Evolutionary conservation across 2,888 invertebrate genomes (phyloP).

Genomic region (Conomelus anceps): DNA sequence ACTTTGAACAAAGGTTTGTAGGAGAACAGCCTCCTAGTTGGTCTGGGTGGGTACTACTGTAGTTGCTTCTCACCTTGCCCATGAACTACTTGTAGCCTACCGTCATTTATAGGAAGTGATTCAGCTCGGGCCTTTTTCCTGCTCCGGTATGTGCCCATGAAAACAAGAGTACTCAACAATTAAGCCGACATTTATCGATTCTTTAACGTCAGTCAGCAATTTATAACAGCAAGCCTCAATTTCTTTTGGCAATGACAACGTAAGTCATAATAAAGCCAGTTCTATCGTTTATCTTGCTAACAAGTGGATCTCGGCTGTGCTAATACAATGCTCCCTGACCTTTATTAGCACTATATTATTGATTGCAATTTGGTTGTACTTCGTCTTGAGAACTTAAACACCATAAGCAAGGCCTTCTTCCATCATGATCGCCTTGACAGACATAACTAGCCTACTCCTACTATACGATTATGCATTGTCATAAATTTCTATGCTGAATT

Average conservation of each 20-base stretch:
- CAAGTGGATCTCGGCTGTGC: background rate
- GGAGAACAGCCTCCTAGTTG: background rate
- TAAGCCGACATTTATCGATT: background rate
- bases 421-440: background rate
- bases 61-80: background rate
- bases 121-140: background rate
- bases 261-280: background rate
- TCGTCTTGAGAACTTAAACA: background rate
- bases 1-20: background rate
- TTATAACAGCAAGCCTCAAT: background rate
- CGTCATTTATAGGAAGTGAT: background rate
- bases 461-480: background rate
- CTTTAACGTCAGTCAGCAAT: background rate
- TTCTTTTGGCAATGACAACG: background rate
- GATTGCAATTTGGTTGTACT: background rate
- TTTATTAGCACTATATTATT: background rate
- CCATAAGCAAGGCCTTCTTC: background rate
- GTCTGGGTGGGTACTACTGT: background rate
- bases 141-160: background rate
- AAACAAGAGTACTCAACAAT: background rate
- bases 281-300: background rate
- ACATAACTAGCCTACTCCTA: background rate
- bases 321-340: background rate
- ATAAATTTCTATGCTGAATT: background rate
- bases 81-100: background rate